Base-by-base conservation (phyloP, 64 coral and sea anemone genomes). In the Orbicella faveolata region DNA sequence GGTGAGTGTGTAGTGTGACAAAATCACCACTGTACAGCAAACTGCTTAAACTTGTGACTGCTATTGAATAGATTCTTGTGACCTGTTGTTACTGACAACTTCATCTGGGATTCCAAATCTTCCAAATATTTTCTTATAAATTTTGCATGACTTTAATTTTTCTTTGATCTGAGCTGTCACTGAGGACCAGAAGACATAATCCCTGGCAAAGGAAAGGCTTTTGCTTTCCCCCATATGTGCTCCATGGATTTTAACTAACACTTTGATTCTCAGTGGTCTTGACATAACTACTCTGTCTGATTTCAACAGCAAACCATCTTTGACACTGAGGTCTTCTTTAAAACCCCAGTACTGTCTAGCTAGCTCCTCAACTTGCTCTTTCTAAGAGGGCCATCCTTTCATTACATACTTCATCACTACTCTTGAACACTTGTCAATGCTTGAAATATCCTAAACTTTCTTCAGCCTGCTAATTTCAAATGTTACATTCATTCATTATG, bases 141-240 rank as follows among this genome's bases (percentile, higher is more conserved):
- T 78, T 17, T 74, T 9, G 20, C 80, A 92, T 64, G 70, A 91
- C 19, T 66, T 81, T 18, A 86, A 52, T 77, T 83, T 86, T 36
- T 86, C 90, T 92, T 92, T 85, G 26, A 92, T 83, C 20, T 92
- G 81, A 34, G 90, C 79, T 11, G 79, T 86, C 80, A 85, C 86
- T 39, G 80, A 84, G 0, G 81, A 83, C 74, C 83, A 92, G 63
- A 92, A 92, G 17, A 92, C 90, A 81, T 93, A 93, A 17, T 88
- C 83, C 72, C 75, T 87, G 13, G 91, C 84, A 87, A 80, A 81
- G 52, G 9, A 54, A 67, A 89, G 78, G 67, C 74, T 89, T 63
- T 92, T 92, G 17, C 20, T 77, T 36, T 91, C 90, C 34, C 90
- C 82, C 90, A 92, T 65, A 72, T 91, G 89, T 34, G 79, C 89